Evolutionary conservation across 2,797 vertebrate species (phyloP), one percentile per base, ranked within the genome.

Genomic region (Atherinosoma microstoma): DNA sequence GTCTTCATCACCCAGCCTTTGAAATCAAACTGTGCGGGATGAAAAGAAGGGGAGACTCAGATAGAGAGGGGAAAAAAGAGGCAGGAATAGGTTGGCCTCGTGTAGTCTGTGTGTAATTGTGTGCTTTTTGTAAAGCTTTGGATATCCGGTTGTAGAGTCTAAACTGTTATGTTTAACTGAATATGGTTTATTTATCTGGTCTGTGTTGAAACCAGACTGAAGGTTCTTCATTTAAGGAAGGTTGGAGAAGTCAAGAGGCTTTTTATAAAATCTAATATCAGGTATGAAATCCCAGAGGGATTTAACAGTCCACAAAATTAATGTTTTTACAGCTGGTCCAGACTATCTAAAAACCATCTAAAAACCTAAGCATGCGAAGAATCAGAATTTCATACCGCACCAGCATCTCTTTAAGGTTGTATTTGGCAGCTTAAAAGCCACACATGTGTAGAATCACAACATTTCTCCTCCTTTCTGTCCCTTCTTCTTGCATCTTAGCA

Each of bases 1-100:
- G 92, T 87, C 88, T 89, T 87, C 88, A 49, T 77, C 82, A 16
- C 60, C 72, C 47, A 32, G 82, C 64, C 89, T 86, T 82, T 84
- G 82, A 92, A 86, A 87, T 81, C 64, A 72, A 78, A 67, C 75
- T 64, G 70, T 61, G 59, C 57, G 45, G 54, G 58, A 78, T 20
- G 30, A 82, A 87, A 75, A 67, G n/a, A 75, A 27, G 53, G 32
- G 45, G 9, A 51, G 30, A 62, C 20, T 29, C 27, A 66, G 65
- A 16, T n/a, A 22, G 62, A 61, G 10, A 34, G 65, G 30, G 56
- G 61, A 29, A 64, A n/a, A 72, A 12, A 73, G 9, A 63, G 56
- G 57, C 49, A 63, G n/a, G 29, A 29, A 60, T 8, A 64, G 11
- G 51, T 47, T 67, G 62, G 54, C 8, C 54, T 64, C 7, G 11